Base-by-base conservation (phyloP, 1,140 invertebrate genomes). In the Drosophila ironensis region DNA sequence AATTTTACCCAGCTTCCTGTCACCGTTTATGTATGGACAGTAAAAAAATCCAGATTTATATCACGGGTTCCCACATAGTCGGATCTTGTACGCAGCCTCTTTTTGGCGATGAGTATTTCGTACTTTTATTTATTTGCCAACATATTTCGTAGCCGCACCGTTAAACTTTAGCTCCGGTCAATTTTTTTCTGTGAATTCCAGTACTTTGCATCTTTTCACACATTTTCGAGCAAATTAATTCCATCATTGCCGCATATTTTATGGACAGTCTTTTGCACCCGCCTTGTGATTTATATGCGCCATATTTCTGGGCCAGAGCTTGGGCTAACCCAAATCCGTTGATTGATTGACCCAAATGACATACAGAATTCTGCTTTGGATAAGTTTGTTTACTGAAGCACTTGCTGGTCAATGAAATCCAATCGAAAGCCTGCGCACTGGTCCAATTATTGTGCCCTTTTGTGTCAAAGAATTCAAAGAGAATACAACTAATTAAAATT, bases 171-270 rank as follows among this genome's bases (percentile, higher is more conserved):
- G 74, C 54, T 68, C 73, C 73, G 75, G 75, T 78, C 75, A 78
- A 78, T 78, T 80, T 77, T 78, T 72, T 77, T 68, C 47, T 37
- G 24, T 37, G 63, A 56, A 53, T 70, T 45, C 71, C 45, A 41
- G 24, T 47, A 46, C 54, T 60, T 73, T 60, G 50, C 52, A 27
- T 66, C 41, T 78, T 78, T 78, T 52, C 71, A 57, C 77, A 75
- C 51, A 82, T 81, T 81, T 71, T 67, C 77, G 76, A 57, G 66
- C 69, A 76, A 81, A 82, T 76, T 76, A 82, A 82, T 76, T 82
- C 63, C 22, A 48, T 50, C 48, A 40, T 47, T 52, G 53, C 24
- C 19, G 33, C 44, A 44, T 51, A 56, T 69, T 46, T 68, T 37
- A 53, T 40, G 61, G 42, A 40, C 53, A 68, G 51, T 38, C 60